Conservation (phyloP, 1,140 invertebrate genomes). For the Pseudomyrmex concolor region DNA sequence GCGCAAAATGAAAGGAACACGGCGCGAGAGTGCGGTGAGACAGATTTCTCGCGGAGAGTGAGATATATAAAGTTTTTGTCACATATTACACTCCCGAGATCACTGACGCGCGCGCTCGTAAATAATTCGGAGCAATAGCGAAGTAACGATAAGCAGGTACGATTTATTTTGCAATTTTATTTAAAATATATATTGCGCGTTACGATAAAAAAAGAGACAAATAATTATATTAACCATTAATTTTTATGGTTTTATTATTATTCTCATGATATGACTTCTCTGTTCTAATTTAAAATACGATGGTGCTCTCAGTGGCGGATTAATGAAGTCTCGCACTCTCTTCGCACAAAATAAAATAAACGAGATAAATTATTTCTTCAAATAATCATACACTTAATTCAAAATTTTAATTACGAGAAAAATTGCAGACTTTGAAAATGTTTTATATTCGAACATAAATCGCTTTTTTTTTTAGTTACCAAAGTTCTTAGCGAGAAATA, state of each 20-base stretch:
- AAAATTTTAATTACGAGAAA: not conserved
- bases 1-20: conserved; percentile 11
- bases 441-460: not conserved
- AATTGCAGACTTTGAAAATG: not conserved
- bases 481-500: not conserved
- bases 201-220: no score
- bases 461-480: not conserved
- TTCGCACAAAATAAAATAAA: not conserved
- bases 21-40: not conserved
- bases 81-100: not conserved
- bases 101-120: not conserved
- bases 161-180: no score
- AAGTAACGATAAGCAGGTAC: no score
- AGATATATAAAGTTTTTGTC: not conserved
- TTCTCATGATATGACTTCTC: no score
- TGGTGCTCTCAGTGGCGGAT: no score
- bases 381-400: not conserved
- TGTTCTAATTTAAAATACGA: not conserved
- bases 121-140: no score
- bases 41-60: conserved; percentile 6
- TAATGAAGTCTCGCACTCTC: no score
- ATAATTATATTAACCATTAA: no score
- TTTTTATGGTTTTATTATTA: no score
- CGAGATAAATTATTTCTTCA: not conserved
- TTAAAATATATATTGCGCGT: no score